Percentiles rank a stretch among this genome's conserved stretches.
phyloP scores from a whole-genome alignment of 1,140 invertebrate genomes.

The Mizuhopecten yessoensis region DNA sequence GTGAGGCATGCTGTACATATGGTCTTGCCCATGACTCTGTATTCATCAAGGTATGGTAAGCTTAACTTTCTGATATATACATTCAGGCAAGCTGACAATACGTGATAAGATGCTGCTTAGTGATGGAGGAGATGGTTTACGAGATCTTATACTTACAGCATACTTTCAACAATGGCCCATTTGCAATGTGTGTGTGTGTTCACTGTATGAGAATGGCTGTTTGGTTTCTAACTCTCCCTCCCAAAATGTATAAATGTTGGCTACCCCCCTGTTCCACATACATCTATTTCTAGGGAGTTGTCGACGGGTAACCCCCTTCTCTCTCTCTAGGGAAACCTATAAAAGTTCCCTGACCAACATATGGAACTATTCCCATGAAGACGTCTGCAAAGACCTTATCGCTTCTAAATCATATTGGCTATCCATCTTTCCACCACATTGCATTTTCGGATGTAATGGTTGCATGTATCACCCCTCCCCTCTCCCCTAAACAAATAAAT shows the following conservation, averaged over 20 bases:
- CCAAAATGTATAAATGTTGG: neutral
- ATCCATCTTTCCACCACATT: slow-evolving; percentile 26
- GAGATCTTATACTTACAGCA: slow-evolving; percentile 1
- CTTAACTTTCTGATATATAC: neutral
- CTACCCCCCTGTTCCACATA: neutral
- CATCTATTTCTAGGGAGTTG: neutral
- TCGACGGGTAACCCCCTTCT: neutral
- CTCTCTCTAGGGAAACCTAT: neutral
- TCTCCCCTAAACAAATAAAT: slow-evolving; percentile 2
- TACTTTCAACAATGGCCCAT: slow-evolving; percentile 38
- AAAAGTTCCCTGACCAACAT: slow-evolving; percentile 25
- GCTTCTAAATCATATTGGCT: slow-evolving; percentile 17
- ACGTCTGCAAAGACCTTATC: neutral
- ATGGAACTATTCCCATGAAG: slow-evolving; percentile 20
- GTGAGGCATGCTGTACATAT: neutral
- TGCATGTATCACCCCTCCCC: neutral
- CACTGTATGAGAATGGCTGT: neutral
- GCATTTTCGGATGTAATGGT: slow-evolving; percentile 10
- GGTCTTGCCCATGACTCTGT: neutral
- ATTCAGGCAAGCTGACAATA: neutral
- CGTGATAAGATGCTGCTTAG: neutral
- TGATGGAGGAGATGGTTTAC: slow-evolving; percentile 10
- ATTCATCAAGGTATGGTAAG: neutral
- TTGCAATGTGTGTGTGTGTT: slow-evolving; percentile 14
- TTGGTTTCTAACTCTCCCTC: neutral